phyloP scores from a whole-genome alignment of 2,113 vertebrate species.

The Etheostoma spectabile region DNA sequence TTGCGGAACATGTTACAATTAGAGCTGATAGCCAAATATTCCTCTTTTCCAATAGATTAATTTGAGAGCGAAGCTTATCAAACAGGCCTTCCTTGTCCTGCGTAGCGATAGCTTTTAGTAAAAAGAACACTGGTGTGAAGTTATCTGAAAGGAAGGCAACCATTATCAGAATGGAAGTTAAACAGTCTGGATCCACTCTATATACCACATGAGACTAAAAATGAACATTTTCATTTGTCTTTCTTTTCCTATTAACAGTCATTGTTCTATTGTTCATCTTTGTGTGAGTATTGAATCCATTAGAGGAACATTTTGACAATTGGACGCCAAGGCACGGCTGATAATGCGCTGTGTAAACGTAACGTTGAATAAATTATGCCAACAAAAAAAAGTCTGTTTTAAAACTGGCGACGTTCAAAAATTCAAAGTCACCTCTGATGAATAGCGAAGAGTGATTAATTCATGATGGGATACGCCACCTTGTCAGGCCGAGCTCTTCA shows the following conservation, averaged over 20 bases:
- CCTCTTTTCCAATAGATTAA: slow-evolving; percentile 73
- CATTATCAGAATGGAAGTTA: slow-evolving; percentile 26
- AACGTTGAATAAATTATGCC: slow-evolving; percentile 54
- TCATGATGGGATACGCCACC: slow-evolving; percentile 64
- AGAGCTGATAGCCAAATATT: slow-evolving; percentile 57
- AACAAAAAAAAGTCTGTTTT: slow-evolving; percentile 46
- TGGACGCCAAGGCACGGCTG: not conserved
- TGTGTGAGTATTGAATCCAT: slow-evolving; percentile 34
- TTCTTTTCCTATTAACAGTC: not conserved
- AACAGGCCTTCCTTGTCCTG: slow-evolving; percentile 34
- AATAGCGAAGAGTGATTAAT: slow-evolving; percentile 67
- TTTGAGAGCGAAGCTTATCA: slow-evolving; percentile 58
- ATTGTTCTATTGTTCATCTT: slow-evolving; percentile 29
- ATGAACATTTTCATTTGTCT: slow-evolving; percentile 44
- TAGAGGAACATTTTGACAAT: slow-evolving; percentile 35
- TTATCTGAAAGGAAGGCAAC: slow-evolving; percentile 6
- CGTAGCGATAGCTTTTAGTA: slow-evolving; percentile 14
- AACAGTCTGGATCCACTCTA: slow-evolving; percentile 26
- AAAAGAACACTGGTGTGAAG: not conserved
- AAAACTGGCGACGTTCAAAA: slow-evolving; percentile 53
- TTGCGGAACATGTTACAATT: slow-evolving; percentile 76
- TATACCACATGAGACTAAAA: slow-evolving; percentile 15
- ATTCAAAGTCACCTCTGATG: slow-evolving; percentile 79
- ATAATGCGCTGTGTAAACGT: slow-evolving; percentile 27
- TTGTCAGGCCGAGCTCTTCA: slow-evolving; percentile 66